Percentiles rank a stretch among this genome's conserved stretches.
phyloP scores from a whole-genome alignment of 2,797 vertebrate species.

The Lophius americanus region DNA sequence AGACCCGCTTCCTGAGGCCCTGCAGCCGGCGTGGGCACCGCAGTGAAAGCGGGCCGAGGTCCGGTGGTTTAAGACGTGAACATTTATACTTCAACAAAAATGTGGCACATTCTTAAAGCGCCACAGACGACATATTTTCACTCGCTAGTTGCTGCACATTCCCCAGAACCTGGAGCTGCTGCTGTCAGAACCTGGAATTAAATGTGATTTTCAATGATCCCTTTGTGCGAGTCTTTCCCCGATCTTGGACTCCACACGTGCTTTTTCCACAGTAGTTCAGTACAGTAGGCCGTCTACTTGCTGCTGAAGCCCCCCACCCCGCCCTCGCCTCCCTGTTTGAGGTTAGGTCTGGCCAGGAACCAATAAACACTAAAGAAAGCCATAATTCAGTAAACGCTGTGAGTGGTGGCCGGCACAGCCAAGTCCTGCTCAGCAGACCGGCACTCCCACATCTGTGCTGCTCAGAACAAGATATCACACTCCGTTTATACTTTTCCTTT shows the following conservation, averaged over 20 bases:
- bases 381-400: conserved; percentile 61
- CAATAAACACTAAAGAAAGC: conserved; percentile 78
- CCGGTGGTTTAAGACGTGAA: background rate
- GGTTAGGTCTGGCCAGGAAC: conserved; percentile 66
- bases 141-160: background rate
- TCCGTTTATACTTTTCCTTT: conserved; percentile 19
- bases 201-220: conserved; percentile 61
- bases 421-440: conserved; percentile 48
- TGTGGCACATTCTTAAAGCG: no score
- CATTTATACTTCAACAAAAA: no score
- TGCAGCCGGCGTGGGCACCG: conserved; percentile 26
- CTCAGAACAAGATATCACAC: conserved; percentile 18
- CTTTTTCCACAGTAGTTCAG: conserved; percentile 54
- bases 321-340: conserved; percentile 52
- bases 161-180: background rate
- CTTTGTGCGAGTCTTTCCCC: conserved; percentile 57
- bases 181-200: conserved; percentile 22
- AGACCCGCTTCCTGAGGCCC: conserved; percentile 68
- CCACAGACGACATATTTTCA: background rate
- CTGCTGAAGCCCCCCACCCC: conserved; percentile 43
- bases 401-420: conserved; percentile 56
- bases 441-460: conserved; percentile 51
- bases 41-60: conserved; percentile 18
- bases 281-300: conserved; percentile 53
- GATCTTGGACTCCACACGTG: conserved; percentile 34